Conservation (phyloP, 2,797 vertebrate genomes). For the Acanthiza pusilla region DNA sequence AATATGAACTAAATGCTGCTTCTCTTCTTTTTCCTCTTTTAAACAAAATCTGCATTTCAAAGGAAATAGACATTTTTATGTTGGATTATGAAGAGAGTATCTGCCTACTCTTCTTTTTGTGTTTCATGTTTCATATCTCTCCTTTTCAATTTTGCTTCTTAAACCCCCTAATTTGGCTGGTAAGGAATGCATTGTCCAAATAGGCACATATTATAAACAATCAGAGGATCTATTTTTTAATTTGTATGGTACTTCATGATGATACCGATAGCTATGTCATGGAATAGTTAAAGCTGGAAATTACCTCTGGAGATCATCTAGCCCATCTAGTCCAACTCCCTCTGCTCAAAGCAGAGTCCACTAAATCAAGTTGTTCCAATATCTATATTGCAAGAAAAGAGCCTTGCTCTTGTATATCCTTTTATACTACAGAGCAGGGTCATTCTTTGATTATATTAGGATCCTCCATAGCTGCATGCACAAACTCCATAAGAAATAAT, state of each 20-base stretch:
- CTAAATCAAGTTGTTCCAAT: not conserved
- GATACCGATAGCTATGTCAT: not conserved
- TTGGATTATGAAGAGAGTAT: not conserved
- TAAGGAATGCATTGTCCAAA: not conserved
- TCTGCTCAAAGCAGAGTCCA: not conserved
- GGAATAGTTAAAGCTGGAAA: not conserved
- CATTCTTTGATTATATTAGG: not conserved
- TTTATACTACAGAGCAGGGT: not conserved
- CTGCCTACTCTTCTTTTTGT: not conserved
- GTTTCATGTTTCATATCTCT: not conserved
- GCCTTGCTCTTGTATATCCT: not conserved
- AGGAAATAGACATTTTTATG: not conserved
- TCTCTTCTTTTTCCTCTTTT: not conserved
- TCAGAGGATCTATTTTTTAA: not conserved
- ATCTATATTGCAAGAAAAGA: not conserved
- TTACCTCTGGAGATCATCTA: not conserved
- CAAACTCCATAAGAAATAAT: not conserved
- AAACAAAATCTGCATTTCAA: conserved; percentile 56
- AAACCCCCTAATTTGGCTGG: not conserved
- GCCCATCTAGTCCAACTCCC: not conserved
- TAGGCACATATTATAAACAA: not conserved
- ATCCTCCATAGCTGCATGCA: not conserved
- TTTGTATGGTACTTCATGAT: not conserved
- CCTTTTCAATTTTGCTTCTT: not conserved
- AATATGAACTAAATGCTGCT: not conserved